phyloP scores from a whole-genome alignment of 1,140 invertebrate genomes.

The Pristionchus pacificus region DNA sequence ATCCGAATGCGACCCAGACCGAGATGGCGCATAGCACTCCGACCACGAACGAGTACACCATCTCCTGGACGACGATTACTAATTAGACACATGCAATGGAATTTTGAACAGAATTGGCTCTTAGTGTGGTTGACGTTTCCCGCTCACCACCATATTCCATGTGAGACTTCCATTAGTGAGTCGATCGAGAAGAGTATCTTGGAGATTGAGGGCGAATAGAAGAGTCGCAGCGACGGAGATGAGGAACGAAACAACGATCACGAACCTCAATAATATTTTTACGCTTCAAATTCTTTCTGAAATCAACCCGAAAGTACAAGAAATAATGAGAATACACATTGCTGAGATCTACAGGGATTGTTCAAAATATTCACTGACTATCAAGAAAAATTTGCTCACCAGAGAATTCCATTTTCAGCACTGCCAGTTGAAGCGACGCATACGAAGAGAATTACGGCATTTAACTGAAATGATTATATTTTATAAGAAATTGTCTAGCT shows the following conservation, averaged over 20 bases:
- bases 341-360: no score
- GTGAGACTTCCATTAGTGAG: background rate
- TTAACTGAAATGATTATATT: no score
- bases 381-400: background rate
- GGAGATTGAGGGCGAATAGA: background rate
- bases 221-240: background rate
- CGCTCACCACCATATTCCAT: constrained; percentile 1
- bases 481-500: no score
- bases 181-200: background rate
- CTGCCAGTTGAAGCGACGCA: no score
- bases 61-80: background rate
- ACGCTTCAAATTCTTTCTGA: background rate
- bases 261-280: background rate
- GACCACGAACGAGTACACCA: background rate
- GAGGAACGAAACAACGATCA: background rate
- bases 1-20: background rate
- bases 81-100: no score
- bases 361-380: background rate
- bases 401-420: no score
- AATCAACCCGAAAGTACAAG: no score
- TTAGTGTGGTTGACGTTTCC: no score
- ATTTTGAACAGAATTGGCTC: no score
- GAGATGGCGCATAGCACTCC: background rate
- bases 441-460: no score
- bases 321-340: no score